These are phyloP conservation scores for Nasonia longicornis DNA, from an alignment of 1,140 invertebrate species.

Conservation along the genomic window DNA sequence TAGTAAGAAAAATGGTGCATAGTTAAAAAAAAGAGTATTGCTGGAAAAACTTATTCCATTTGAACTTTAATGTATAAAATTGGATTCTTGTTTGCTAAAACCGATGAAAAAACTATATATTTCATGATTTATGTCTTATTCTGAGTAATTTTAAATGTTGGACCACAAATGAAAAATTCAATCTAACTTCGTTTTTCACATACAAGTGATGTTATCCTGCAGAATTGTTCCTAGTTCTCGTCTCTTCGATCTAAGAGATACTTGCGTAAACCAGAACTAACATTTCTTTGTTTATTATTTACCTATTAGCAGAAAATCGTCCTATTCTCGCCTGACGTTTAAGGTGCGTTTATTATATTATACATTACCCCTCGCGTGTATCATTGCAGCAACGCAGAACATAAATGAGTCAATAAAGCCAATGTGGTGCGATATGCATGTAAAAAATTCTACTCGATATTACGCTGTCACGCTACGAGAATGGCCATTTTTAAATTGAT, in stretches of 20 bases:
- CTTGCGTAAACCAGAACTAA: constrained; percentile 2
- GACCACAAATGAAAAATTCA: background rate
- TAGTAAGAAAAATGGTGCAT: background rate
- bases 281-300: constrained; percentile 15
- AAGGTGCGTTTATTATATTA: constrained; percentile 11
- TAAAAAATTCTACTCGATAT: background rate
- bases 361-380: background rate
- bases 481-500: background rate
- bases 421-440: background rate
- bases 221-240: constrained; percentile 37
- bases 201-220: background rate
- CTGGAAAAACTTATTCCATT: background rate
- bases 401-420: constrained; percentile 2
- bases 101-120: background rate
- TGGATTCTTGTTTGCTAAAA: background rate
- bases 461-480: background rate
- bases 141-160: background rate
- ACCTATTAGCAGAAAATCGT: background rate
- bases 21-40: background rate
- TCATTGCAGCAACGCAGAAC: background rate
- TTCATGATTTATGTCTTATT: background rate
- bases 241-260: constrained; percentile 25
- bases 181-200: background rate
- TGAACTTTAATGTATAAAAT: background rate
- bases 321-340: background rate